Conservation (phyloP, 2,113 vertebrate species). For the Megaceryle maxima region DNA sequence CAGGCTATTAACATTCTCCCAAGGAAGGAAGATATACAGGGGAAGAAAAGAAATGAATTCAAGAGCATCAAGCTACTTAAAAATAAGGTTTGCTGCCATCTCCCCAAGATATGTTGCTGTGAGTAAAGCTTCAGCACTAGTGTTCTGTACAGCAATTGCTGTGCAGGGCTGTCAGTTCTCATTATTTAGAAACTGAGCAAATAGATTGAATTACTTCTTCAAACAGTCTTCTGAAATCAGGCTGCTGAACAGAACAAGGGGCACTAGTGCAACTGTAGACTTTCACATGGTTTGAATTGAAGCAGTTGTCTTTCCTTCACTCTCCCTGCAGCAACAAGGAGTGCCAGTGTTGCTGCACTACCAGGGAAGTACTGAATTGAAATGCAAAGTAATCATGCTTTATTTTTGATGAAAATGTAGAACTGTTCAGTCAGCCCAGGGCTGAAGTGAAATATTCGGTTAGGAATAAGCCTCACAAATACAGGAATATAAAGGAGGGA, state of each 20-base stretch:
- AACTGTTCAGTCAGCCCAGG: background rate
- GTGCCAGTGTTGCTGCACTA: background rate
- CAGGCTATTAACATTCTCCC: background rate
- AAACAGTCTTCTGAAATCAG: background rate
- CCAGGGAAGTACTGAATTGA: background rate
- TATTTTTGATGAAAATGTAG: background rate
- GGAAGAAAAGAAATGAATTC: background rate
- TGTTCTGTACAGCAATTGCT: background rate
- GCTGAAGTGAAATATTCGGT: background rate
- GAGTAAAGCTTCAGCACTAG: background rate
- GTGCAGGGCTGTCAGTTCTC: background rate
- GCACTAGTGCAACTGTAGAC: background rate
- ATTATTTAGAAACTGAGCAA: background rate
- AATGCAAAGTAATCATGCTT: background rate
- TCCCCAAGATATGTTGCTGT: background rate
- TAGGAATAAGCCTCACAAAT: background rate
- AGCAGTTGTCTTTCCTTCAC: background rate
- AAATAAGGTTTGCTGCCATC: background rate
- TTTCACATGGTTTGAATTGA: slow-evolving; percentile 21
- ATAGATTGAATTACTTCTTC: slow-evolving; percentile 33
- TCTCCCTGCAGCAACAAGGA: background rate
- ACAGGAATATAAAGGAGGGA: background rate
- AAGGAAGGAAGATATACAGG: background rate
- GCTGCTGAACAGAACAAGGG: background rate
- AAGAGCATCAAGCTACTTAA: background rate